These are phyloP conservation scores for Eupithecia tripunctaria DNA, from an alignment of 2,888 invertebrate genomes.

Conservation along the genomic window DNA sequence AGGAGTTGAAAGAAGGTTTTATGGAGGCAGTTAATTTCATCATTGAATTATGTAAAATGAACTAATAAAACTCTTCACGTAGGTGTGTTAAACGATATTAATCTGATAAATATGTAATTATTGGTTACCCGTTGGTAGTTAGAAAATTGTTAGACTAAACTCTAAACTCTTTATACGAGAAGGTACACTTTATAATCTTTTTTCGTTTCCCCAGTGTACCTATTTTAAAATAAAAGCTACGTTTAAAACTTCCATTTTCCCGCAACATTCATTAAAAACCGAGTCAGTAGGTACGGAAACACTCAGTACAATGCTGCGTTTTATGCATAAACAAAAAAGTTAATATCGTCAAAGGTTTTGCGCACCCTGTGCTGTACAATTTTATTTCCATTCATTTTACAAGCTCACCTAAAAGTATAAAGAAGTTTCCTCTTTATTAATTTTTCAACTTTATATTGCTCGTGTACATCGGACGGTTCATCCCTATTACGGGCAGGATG, in stretches of 20 bases:
- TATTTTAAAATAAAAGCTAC: constrained; percentile 17
- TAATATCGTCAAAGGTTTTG: constrained; percentile 82
- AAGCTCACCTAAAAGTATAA: constrained; percentile 81
- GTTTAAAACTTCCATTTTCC: constrained; percentile 17
- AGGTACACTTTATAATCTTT: not conserved
- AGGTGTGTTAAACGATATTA: not conserved
- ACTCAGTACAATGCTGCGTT: constrained; percentile 60
- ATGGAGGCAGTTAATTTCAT: not conserved
- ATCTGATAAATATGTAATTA: not conserved
- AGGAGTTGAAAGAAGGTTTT: not conserved
- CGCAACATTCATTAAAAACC: constrained; percentile 38
- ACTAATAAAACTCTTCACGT: not conserved
- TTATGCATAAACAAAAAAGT: constrained; percentile 77
- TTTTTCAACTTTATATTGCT: constrained; percentile 85
- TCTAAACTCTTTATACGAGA: not conserved
- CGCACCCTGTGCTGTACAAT: constrained; percentile 83
- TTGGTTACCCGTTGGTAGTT: not conserved
- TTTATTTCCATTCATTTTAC: constrained; percentile 84
- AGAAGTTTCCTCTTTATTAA: constrained; percentile 84
- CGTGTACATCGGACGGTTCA: constrained; percentile 74
- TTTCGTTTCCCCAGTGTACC: not conserved
- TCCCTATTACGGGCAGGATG: constrained; percentile 61
- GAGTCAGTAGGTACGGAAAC: constrained; percentile 41
- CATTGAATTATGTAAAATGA: not conserved
- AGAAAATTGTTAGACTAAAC: not conserved